A percentile compares a stretch with the other conserved stretches of the same genome.
Conservation (phyloP, 1,140 invertebrate genomes). For the Danaus plexippus region DNA sequence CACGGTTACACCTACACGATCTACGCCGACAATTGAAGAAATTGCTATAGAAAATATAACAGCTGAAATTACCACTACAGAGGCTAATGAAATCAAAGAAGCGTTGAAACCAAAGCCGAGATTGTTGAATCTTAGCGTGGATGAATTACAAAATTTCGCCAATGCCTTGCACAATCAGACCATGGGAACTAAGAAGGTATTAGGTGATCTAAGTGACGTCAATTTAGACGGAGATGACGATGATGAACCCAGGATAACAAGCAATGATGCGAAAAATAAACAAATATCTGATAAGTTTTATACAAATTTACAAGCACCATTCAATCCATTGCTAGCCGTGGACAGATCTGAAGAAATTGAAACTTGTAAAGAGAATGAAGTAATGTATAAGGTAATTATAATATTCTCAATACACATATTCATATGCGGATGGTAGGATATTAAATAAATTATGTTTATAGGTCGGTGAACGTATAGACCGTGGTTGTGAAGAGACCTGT, state of each 20-base stretch:
- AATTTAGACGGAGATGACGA: conserved; percentile 61
- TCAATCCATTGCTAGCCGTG: conserved; percentile 35
- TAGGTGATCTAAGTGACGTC: conserved; percentile 56
- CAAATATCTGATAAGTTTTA: conserved; percentile 58
- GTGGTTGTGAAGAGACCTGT: conserved; percentile 81
- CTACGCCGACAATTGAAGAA: conserved; percentile 21
- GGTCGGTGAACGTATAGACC: conserved; percentile 77
- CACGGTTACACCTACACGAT: conserved; percentile 20
- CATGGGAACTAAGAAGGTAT: conserved; percentile 34
- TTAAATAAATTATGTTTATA: conserved; percentile 22
- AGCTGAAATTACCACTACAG: conserved; percentile 24
- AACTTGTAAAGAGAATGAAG: conserved; percentile 51
- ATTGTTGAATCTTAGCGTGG: conserved; percentile 54
- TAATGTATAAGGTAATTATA: conserved; percentile 51
- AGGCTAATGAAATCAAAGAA: conserved; percentile 27
- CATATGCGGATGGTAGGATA: background rate
- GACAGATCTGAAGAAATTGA: conserved; percentile 51
- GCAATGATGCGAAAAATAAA: conserved; percentile 35
- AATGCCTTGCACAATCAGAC: conserved; percentile 58
- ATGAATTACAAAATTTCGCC: conserved; percentile 60
- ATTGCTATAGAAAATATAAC: conserved; percentile 22
- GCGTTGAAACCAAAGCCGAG: conserved; percentile 45
- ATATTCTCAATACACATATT: background rate
- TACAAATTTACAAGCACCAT: conserved; percentile 54
- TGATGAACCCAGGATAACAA: conserved; percentile 28